Conservation (phyloP, 2,113 vertebrate genomes). For the Gila orcuttii region DNA sequence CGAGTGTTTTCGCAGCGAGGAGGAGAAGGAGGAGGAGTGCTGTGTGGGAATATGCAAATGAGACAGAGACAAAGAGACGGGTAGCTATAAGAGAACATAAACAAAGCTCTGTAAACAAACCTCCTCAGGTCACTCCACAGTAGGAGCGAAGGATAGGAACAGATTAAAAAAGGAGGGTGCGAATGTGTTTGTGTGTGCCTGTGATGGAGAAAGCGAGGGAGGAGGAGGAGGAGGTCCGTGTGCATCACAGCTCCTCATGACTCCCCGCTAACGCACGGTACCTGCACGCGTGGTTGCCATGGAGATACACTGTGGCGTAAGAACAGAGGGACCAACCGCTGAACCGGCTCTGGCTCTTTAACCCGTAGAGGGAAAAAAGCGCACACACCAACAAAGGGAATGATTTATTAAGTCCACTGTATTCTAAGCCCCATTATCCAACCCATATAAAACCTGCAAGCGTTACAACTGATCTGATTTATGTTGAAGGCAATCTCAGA, state of each 20-base stretch:
- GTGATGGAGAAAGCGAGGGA: constrained; percentile 28
- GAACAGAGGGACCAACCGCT: constrained; percentile 69
- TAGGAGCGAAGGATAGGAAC: constrained; percentile 45
- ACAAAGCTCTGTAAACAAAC: constrained; percentile 55
- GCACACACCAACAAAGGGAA: constrained; percentile 70
- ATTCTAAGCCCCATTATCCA: constrained; percentile 71
- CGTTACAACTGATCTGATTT: constrained; percentile 68
- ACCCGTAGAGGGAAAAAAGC: constrained; percentile 53
- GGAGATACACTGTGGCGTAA: constrained; percentile 73
- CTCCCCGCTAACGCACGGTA: constrained; percentile 66
- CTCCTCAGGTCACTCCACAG: constrained; percentile 47
- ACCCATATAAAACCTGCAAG: constrained; percentile 69
- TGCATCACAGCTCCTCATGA: constrained; percentile 72
- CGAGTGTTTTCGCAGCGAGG: constrained; percentile 29
- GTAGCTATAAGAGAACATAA: constrained; percentile 50
- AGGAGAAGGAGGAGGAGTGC: constrained; percentile 33
- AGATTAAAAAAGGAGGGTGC: constrained; percentile 38
- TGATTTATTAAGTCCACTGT: constrained; percentile 71
- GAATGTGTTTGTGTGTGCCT: constrained; percentile 21
- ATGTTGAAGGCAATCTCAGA: constrained; percentile 63
- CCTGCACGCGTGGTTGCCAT: constrained; percentile 78
- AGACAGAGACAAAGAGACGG: constrained; percentile 47
- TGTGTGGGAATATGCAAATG: constrained; percentile 58
- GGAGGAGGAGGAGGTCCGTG: constrained; percentile 53
- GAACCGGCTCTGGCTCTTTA: constrained; percentile 69